Percentiles rank a stretch among this genome's conserved stretches.
These are phyloP conservation scores for Archilochus colubris DNA, from an alignment of 2,113 vertebrate species.

Conservation along the genomic window DNA sequence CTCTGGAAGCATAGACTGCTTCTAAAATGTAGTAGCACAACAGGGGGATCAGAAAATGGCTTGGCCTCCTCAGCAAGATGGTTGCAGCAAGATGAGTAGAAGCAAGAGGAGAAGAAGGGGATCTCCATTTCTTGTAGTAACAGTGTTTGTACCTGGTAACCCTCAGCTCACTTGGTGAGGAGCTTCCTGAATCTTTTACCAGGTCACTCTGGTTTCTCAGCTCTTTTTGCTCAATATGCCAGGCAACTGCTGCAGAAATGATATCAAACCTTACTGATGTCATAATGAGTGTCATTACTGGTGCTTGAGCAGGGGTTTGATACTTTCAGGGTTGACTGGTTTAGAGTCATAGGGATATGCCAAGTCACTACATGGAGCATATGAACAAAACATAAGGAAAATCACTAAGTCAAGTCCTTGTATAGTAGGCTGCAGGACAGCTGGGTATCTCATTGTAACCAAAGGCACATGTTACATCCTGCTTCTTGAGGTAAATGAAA, in stretches of 20 bases:
- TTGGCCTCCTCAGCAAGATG: not conserved
- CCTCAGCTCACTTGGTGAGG: not conserved
- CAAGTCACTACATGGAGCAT: not conserved
- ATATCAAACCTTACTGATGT: not conserved
- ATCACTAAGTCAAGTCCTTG: not conserved
- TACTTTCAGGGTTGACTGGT: not conserved
- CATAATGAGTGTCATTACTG: not conserved
- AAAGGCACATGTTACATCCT: not conserved
- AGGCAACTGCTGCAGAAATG: not conserved
- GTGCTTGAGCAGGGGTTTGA: not conserved
- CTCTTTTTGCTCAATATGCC: not conserved
- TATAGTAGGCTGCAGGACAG: not conserved
- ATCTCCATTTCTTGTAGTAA: not conserved
- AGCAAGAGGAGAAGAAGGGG: not conserved
- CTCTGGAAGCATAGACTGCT: not conserved
- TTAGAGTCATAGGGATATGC: not conserved
- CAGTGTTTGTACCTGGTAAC: not conserved
- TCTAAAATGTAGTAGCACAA: not conserved
- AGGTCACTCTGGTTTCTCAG: not conserved
- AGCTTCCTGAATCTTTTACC: not conserved
- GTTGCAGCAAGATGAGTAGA: not conserved
- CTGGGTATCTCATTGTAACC: not conserved
- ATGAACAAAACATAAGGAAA: not conserved
- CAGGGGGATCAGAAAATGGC: not conserved
- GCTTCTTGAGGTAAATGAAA: not conserved